Base-by-base conservation (phyloP, 2,888 invertebrate species). In the Frankliniella fusca region DNA sequence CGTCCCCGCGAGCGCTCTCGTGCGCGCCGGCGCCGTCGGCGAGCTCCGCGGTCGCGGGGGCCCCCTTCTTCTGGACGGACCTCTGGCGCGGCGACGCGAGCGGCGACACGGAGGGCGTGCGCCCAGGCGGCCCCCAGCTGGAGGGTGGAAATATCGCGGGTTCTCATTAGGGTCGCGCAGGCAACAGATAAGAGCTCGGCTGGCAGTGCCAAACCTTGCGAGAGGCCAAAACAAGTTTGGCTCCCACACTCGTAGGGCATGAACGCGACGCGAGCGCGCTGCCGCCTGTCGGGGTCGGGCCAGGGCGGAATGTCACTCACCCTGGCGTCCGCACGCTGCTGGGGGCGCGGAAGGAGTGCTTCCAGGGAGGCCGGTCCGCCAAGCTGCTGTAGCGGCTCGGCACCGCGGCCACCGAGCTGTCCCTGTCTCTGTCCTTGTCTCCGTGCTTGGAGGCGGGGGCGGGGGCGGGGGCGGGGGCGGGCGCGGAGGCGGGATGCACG, bases 351-450 rank as follows among this genome's bases (percentile, higher is more conserved):
- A n/a, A 70, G 70, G n/a, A 70, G 23, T 70, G 70, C 70, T 23
- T 20, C 70, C 70, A 70, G n/a, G 70, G 70, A 3, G 70, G 70
- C 20, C 70, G 70, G n/a, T 70, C 70, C 70, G 70, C 70, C n/a
- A 70, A 1, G 23, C n/a, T 23, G n/a, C 3, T 23, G 70, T 23
- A 20, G n/a, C 18, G 54, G 54, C 54, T 18, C 15, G 54, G 54
- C 15, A 18, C 18, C 54, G 54, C 15, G 54, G 54, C 12, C 54
- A 12, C 15, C 3, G 8, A 9, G 54, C 54, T 54, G 15, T 54
- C 54, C 54, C 12, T 12, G 54, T 54, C 54, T 2, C 5, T 9
- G 54, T 18, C 3, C 54, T 15, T 10, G 1, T 3, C 18, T 11
- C 54, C 18, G 54, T 54, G 54, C 54, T 54, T 54, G 54, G 54